Evolutionary conservation across 2,113 vertebrate species (phyloP), one percentile per base, ranked within the genome.

Genomic region (Cyprinodon brontotheroides): DNA sequence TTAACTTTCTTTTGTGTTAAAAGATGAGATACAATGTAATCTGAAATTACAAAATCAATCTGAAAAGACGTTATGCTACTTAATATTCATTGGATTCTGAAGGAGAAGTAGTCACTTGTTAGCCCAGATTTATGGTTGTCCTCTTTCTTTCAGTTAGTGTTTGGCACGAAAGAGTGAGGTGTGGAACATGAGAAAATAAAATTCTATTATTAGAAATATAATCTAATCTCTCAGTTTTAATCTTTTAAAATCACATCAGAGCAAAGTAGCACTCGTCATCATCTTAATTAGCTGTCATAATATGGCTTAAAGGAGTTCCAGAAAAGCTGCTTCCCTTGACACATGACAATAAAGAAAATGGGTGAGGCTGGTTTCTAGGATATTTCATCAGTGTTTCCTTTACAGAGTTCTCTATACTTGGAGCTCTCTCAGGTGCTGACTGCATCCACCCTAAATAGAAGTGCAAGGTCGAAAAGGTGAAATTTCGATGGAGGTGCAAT

Each of bases 271-370:
- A 91, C 90, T 91, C 89, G 89, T 94, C 90, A 93, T 79, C 73
- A 65, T 89, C 66, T 89, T 92, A 93, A 92, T 94, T 92, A 93
- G 91, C 90, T 93, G 92, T 93, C 92, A 93, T 61, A 91, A 83
- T 84, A 89, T 89, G 87, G 90, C 92, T 86, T 2, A 85, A 80
- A 92, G 89, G 84, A 83, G 80, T 80, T 92, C 84, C 80, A 87
- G 66, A 90, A 92, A 86, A 86, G 78, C 90, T 75, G 71, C 77
- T 87, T 91, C 89, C 86, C 86, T 76, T 79, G 90, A 84, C 82
- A 67, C 77, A 57, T 74, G 70, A 86, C 78, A 82, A 72, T 53
- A 68, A 74, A 79, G 79, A 78, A 80, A 59, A 74, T 17, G 72
- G 57, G 76, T 69, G 65, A 63, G 63, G 7, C 50, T 70, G 79